A percentile compares a stretch with the other conserved stretches of the same genome.
These are phyloP conservation scores for Daktulosphaira vitifoliae DNA, from an alignment of 1,140 invertebrate genomes.

Conservation along the genomic window DNA sequence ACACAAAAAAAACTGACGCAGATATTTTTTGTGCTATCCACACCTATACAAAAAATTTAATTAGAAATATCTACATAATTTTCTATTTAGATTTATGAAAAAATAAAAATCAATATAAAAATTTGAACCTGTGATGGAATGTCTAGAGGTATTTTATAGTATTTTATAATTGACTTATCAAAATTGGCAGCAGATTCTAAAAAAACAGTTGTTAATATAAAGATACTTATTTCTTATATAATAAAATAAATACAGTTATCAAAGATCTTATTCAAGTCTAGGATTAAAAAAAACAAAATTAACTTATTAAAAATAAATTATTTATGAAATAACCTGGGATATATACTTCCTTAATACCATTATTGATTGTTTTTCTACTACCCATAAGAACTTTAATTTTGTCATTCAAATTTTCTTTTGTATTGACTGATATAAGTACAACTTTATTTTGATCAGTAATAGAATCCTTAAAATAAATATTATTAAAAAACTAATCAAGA, in stretches of 20 bases:
- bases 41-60: neutral
- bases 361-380: neutral
- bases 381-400: neutral
- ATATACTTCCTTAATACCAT: neutral
- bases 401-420: constrained; percentile 6
- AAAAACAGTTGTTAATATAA: no score
- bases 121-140: neutral
- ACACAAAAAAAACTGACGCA: neutral
- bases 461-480: neutral
- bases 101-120: neutral
- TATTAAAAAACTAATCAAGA: neutral
- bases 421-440: constrained; percentile 7
- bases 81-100: no score
- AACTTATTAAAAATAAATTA: no score
- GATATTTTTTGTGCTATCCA: constrained; percentile 24
- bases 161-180: neutral
- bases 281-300: no score
- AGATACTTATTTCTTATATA: no score
- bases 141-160: neutral
- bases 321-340: neutral
- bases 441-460: constrained; percentile 10
- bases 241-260: no score
- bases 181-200: neutral
- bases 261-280: no score
- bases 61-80: no score